Evolutionary conservation across 2,797 vertebrate species (phyloP).

Genomic region (Myotis daubentonii): DNA sequence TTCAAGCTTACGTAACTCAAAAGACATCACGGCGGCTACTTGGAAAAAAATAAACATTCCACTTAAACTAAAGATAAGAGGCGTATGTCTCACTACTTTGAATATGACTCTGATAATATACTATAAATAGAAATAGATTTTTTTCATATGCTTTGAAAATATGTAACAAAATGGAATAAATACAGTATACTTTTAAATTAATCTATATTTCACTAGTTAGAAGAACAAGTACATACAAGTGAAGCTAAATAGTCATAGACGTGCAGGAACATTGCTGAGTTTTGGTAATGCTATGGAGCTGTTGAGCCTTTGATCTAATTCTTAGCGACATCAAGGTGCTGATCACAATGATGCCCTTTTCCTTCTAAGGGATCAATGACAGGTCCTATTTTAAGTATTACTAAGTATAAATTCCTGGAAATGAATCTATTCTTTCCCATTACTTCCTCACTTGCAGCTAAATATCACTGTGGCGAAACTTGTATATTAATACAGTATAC

Average conservation of each 20-base stretch:
- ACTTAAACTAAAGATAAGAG: not conserved
- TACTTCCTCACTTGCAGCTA: not conserved
- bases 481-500: not conserved
- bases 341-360: not conserved
- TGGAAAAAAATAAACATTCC: not conserved
- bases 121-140: not conserved
- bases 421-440: not conserved
- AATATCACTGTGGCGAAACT: fast-evolving
- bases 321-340: not conserved
- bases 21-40: not conserved
- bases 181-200: not conserved
- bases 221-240: not conserved
- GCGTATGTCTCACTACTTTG: not conserved
- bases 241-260: not conserved
- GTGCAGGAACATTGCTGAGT: not conserved
- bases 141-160: slow-evolving; percentile 11
- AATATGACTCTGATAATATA: not conserved
- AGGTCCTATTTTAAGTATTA: not conserved
- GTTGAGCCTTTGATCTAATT: not conserved
- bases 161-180: not conserved
- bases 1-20: not conserved
- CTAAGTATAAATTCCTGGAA: not conserved
- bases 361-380: not conserved
- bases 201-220: not conserved
- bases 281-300: not conserved